Base-by-base conservation (phyloP, 2,797 vertebrate genomes). In the Oophaga sylvatica region DNA sequence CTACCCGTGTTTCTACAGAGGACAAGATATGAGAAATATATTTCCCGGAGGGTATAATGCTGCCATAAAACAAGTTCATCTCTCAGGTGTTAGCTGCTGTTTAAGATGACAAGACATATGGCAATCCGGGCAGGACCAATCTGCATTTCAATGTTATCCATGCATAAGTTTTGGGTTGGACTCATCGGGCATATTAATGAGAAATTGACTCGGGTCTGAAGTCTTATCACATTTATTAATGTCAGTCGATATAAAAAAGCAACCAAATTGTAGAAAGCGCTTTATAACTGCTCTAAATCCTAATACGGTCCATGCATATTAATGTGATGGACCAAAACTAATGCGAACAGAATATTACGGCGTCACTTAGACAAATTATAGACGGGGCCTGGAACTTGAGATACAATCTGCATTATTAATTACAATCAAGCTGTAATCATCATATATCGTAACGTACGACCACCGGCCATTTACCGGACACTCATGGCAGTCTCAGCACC, bases 71-170 rank as follows among this genome's bases (percentile, higher is more conserved):
- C 75, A 78, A 85, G 75, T 78, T 53, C 62, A 63, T 41, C 86
- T 87, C 60, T 82, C 81, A 83, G 81, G 71, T 87, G 81, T 82
- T 76, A 68, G 71, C 71, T 83, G 62, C 70, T 87, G 80, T 80
- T 86, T 67, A 77, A 56, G 73, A 85, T 77, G 83, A 85, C 83
- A 85, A 78, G 83, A 77, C 83, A 85, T 76, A 85, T 85, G 83
- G 83, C 35, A 62, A 48, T 73, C 73, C 75, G 73, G 26, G 76
- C 60, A 78, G 2, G 12, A 53, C 59, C 57, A 67, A 65, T 53
- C 71, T 56, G 83, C 60, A 48, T 85, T 20, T 78, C 20, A 53
- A 56, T 85, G 71, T 67, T 45, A 65, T 78, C 71, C 76, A 26
- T 45, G 56, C 59, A 75, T 10, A 77, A 62, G 57, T 29, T 76